A percentile compares a stretch with the other conserved stretches of the same genome.
Conservation (phyloP, 2,797 vertebrate genomes). For the Kryptolebias ocellatus region DNA sequence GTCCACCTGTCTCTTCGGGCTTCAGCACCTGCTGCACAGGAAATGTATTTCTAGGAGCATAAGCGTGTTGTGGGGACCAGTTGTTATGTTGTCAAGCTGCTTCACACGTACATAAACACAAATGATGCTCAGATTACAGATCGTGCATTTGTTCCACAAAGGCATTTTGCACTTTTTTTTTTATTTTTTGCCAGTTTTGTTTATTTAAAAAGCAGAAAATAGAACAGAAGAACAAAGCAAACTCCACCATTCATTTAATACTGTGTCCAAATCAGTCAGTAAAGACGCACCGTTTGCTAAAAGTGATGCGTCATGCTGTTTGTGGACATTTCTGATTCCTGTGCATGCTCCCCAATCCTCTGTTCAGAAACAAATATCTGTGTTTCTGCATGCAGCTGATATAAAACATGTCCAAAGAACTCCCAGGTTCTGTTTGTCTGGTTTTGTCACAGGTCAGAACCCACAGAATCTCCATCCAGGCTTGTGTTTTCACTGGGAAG, state of each 20-base stretch:
- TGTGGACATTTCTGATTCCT: background rate
- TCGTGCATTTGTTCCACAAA: slow-evolving; percentile 9
- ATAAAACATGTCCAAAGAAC: background rate
- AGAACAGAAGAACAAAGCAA: background rate
- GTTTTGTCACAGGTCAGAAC: slow-evolving; percentile 35
- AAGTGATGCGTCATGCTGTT: background rate
- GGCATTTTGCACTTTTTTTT: background rate
- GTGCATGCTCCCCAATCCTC: background rate
- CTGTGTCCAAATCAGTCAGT: too few relatives aligned
- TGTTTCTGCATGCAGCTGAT: slow-evolving; percentile 6
- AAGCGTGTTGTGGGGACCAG: slow-evolving; percentile 19
- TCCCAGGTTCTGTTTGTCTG: background rate
- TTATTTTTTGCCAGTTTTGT: too few relatives aligned
- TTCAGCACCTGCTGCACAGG: slow-evolving; percentile 30
- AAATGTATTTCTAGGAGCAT: slow-evolving; percentile 38
- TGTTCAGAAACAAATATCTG: background rate
- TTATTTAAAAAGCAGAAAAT: background rate
- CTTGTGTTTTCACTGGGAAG: slow-evolving; percentile 15
- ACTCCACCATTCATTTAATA: background rate
- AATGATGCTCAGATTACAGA: slow-evolving; percentile 4
- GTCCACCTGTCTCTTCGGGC: slow-evolving; percentile 27
- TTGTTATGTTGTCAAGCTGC: slow-evolving; percentile 28
- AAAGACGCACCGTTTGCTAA: too few relatives aligned
- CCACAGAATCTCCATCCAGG: slow-evolving; percentile 6
- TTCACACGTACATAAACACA: background rate